Percentiles rank a stretch among this genome's conserved stretches.
These are phyloP conservation scores for Triplophysa tibetana DNA, from an alignment of 2,113 vertebrate genomes.

Conservation along the genomic window DNA sequence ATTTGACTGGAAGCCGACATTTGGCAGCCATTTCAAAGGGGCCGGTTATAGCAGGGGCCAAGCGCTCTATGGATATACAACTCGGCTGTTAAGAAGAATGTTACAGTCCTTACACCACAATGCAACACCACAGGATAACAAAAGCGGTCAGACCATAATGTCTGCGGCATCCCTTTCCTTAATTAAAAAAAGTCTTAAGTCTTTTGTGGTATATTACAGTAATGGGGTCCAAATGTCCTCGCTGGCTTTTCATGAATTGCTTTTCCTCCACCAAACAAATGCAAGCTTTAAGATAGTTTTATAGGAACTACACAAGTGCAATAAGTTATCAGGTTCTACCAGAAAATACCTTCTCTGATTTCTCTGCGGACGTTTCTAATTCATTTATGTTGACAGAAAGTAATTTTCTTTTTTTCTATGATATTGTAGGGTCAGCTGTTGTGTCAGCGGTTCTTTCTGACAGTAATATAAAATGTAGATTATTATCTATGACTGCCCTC, in stretches of 20 bases:
- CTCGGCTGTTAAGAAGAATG: neutral
- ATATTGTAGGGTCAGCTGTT: neutral
- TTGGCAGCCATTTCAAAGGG: conserved; percentile 37
- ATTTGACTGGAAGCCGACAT: conserved; percentile 37
- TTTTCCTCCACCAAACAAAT: neutral
- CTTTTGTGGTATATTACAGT: neutral
- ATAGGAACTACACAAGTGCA: neutral
- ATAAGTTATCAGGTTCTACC: neutral
- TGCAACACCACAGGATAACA: neutral
- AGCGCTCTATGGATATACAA: conserved; percentile 10
- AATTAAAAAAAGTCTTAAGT: conserved; percentile 7
- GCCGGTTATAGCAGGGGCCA: neutral
- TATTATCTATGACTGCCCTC: neutral
- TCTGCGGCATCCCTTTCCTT: neutral
- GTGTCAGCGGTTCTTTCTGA: neutral
- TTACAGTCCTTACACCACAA: conserved; percentile 5
- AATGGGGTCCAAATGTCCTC: neutral
- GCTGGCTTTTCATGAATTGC: neutral
- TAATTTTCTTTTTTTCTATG: neutral
- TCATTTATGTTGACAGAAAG: neutral
- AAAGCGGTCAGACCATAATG: neutral
- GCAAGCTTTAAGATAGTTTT: neutral
- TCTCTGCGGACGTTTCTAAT: neutral
- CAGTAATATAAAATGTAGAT: neutral
- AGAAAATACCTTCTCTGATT: neutral